These are phyloP conservation scores for Odontocolon sp. DNA, from an alignment of 2,888 invertebrate genomes.

Conservation along the genomic window DNA sequence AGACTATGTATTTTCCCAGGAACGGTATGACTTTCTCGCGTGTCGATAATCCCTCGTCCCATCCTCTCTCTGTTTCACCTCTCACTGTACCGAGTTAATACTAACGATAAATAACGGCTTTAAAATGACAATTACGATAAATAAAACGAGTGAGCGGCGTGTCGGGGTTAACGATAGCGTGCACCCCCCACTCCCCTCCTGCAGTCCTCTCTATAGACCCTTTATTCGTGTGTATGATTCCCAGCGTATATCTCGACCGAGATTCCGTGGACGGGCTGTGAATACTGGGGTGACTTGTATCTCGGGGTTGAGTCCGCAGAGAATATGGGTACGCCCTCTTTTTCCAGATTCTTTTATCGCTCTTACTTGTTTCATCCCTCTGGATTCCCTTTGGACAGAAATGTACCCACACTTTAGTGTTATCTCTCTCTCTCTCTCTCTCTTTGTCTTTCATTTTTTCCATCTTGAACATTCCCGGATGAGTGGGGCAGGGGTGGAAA, in stretches of 20 bases:
- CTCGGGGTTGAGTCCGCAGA: conserved; percentile 29
- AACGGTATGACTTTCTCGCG: conserved; percentile 47
- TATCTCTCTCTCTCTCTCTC: not conserved
- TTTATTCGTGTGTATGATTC: conserved; percentile 25
- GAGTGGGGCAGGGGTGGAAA: conserved; percentile 45
- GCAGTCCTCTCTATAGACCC: no score
- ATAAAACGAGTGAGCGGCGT: conserved; percentile 53
- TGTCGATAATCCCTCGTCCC: conserved; percentile 57
- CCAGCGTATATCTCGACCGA: conserved; percentile 6
- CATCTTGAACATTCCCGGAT: conserved; percentile 10
- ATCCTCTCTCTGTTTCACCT: conserved; percentile 1
- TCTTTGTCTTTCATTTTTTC: conserved; percentile 1
- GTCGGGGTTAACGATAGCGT: conserved; percentile 47
- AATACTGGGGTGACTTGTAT: conserved; percentile 31
- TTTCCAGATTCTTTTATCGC: conserved; percentile 40
- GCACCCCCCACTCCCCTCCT: conserved; percentile 15
- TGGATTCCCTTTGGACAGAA: conserved; percentile 18
- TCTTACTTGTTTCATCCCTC: conserved; percentile 28
- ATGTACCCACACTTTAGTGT: conserved; percentile 20
- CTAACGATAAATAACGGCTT: conserved; percentile 59
- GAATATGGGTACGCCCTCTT: conserved; percentile 28
- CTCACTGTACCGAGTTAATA: conserved; percentile 35
- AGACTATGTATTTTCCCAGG: conserved; percentile 48
- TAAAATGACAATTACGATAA: conserved; percentile 61
- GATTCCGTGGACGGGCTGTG: conserved; percentile 15